Evolutionary conservation across 2,888 invertebrate species (phyloP), one percentile per base, ranked within the genome.

Genomic region (Drosophila phalerata): DNA sequence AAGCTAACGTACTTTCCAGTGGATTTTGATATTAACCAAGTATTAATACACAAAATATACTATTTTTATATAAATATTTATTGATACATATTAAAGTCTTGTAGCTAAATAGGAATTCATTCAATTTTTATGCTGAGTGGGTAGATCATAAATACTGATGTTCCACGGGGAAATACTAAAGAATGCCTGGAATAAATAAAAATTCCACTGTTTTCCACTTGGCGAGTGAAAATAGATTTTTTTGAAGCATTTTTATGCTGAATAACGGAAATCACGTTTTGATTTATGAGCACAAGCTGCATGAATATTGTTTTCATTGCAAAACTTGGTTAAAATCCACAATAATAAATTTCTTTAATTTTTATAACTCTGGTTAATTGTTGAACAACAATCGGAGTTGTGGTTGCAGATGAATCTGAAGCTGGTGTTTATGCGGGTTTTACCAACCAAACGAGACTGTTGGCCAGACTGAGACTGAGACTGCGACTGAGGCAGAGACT

Each of bases 231-330:
- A 72, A 72, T 73, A 61, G 67, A 60, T 73, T 73, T 64, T 37
- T 13, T 47, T 22, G 5, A 17, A 43, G 30, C 53, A 22, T 42
- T 53, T 52, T 48, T 49, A 55, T 40, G 55, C 37, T 42, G 55
- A 64, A 69, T 34, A 48, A 38, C 17, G 38, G 47, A 74, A 52
- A 65, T 48, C 66, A 75, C 65, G 65, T 70, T 70, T 56, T 76
- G 61, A 85, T 75, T 80, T 77, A 80, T 58, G 77, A 60, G 43
- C 84, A 69, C 53, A 63, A 37, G 72, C 57, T 47, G 77, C 69
- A 49, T 52, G 62, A 57, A 56, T 70, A 63, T 63, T 60, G 53
- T 34, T 34, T 37, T 37, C 30, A 60, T 51, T 19, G 30, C 61
- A 55, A 53, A 66, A 55, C 42, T 61, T 43, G 42, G 9, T 15